phyloP scores from a whole-genome alignment of 2,113 vertebrate species.

The Emydura subglobosa region DNA sequence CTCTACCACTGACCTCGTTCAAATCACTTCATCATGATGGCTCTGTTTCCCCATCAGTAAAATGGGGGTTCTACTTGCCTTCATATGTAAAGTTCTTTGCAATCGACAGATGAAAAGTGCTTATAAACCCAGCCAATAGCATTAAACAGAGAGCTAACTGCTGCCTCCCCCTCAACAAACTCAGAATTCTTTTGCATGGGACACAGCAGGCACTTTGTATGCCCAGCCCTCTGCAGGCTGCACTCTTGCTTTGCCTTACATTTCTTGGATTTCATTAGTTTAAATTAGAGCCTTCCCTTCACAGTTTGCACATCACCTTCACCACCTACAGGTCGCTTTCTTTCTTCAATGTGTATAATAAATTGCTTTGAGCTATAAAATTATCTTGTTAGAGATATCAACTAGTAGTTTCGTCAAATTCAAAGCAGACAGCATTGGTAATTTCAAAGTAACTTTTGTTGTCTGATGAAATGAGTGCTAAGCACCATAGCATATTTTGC shows the following conservation, averaged over 20 bases:
- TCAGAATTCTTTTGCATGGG: neutral
- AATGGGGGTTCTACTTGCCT: accelerated
- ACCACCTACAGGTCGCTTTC: neutral
- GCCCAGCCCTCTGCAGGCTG: neutral
- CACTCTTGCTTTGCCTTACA: neutral
- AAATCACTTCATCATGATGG: neutral
- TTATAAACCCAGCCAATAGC: accelerated
- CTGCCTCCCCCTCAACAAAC: accelerated
- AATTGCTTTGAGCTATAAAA: neutral
- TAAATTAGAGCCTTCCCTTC: neutral
- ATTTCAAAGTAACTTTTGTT: neutral
- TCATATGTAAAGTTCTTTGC: neutral
- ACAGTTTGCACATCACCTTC: neutral
- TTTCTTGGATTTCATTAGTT: neutral
- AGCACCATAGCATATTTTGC: accelerated
- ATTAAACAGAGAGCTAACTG: accelerated
- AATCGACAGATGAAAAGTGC: neutral
- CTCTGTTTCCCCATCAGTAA: neutral
- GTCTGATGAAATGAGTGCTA: neutral
- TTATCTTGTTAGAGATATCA: neutral
- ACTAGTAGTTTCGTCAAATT: neutral
- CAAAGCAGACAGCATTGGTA: neutral
- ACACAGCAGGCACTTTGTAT: neutral
- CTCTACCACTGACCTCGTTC: neutral
- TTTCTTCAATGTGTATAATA: accelerated